phyloP scores from a whole-genome alignment of 2,888 invertebrate species.

The Perizoma flavofasciatum region DNA sequence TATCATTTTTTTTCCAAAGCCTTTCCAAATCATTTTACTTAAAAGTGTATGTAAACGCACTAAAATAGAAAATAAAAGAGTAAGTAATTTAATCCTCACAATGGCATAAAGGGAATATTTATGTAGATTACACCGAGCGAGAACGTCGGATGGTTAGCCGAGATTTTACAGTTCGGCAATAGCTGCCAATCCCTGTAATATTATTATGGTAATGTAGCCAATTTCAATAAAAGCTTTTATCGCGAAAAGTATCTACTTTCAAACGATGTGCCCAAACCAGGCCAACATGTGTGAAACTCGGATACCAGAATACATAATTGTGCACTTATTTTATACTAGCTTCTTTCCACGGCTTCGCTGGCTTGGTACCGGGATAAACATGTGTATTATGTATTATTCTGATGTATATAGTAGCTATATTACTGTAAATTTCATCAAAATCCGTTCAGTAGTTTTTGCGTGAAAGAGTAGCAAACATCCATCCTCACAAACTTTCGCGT shows the following conservation, averaged over 20 bases:
- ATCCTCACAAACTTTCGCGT: no score
- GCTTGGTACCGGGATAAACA: no score
- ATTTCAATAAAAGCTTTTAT: constrained; percentile 81
- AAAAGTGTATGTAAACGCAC: no score
- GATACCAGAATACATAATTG: neutral
- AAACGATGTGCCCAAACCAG: constrained; percentile 25
- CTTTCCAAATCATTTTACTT: no score
- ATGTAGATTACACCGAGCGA: constrained; percentile 61
- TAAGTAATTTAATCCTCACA: constrained; percentile 75
- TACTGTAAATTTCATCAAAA: no score
- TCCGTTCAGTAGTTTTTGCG: no score
- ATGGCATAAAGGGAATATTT: constrained; percentile 60
- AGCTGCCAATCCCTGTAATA: constrained; percentile 81
- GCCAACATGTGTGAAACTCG: constrained; percentile 12
- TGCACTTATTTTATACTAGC: no score
- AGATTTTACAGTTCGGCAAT: constrained; percentile 77
- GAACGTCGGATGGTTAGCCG: constrained; percentile 69
- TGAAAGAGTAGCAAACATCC: no score
- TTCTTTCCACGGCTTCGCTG: no score
- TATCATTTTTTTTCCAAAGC: no score
- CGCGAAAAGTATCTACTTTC: constrained; percentile 62
- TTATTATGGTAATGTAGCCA: constrained; percentile 81
- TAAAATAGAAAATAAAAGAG: constrained; percentile 45
- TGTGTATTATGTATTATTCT: no score
- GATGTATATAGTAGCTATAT: no score